Evolutionary conservation across 2,797 vertebrate genomes (phyloP), one percentile per base, ranked within the genome.

Genomic region (Characodon lateralis): DNA sequence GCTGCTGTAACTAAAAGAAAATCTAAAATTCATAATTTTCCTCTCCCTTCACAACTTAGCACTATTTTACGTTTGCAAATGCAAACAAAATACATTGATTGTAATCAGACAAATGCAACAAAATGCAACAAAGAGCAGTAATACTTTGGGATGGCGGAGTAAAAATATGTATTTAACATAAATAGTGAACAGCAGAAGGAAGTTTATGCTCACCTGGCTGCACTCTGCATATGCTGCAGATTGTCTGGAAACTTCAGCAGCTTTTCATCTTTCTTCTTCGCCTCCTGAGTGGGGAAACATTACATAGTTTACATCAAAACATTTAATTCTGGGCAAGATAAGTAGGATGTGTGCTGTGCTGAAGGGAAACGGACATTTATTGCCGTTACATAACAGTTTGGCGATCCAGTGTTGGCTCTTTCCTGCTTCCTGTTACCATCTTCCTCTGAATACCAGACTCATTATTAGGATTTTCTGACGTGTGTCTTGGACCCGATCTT

Each of bases 161-260:
- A n/a, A n/a, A n/a, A 41, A 68, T 46, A 55, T 16, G 14, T n/a
- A 22, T 46, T 43, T 48, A 31, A 20, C 35, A 51, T 51, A 39
- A 18, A 72, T 43, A 20, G 24, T n/a, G 39, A 68, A 74, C 1
- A 22, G 1, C 24, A 24, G 31, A 43, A 22, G 24, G 18, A n/a
- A 5, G 24, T 50, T 59, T n/a, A 76, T 0, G 22, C 66, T 96
- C 93, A 99, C 98, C 98, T 97, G 73, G 96, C 94, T 0, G 98
- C 97, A 76, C 96, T 97, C 82, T 98, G 97, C 82, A 99, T 96
- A 39, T 97, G 95, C 35, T 85, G 93, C 28, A 99, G 92, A 88
- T 97, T 98, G 92, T 98, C 98, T 74, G 98, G 96, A 81, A 99
- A 99, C 87, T 93, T 96, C 31, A 99, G 94, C 84, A 99, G 96